Evolutionary conservation across 2,888 invertebrate species (phyloP).

Genomic region (Adelphocoris suturalis): DNA sequence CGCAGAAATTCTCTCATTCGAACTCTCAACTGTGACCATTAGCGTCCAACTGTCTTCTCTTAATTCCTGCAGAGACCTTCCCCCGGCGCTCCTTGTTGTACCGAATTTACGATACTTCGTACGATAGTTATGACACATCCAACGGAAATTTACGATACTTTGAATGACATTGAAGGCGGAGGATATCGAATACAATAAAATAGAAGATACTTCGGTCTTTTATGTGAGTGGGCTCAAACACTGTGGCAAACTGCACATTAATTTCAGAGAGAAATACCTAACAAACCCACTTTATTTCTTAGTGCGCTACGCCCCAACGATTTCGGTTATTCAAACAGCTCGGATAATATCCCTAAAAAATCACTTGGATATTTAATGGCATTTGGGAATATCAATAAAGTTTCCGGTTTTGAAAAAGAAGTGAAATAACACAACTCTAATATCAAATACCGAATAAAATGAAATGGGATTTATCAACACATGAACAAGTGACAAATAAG

Average conservation of each 20-base stretch:
- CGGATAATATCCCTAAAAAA: neutral
- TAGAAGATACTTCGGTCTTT: neutral
- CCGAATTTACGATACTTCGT: neutral
- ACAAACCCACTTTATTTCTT: neutral
- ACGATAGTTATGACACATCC: neutral
- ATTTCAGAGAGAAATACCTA: neutral
- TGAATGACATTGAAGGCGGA: neutral
- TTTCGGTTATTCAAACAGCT: neutral
- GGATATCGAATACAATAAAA: neutral
- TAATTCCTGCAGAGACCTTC: neutral
- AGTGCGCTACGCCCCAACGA: neutral
- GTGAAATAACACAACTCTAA: too few species aligned
- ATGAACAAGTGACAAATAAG: too few species aligned
- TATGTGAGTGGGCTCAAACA: neutral
- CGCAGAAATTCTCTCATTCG: neutral
- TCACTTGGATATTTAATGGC: neutral
- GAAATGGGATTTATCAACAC: too few species aligned
- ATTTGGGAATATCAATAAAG: too few species aligned
- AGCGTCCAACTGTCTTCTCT: neutral
- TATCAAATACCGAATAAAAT: too few species aligned
- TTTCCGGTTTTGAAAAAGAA: too few species aligned
- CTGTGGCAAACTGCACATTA: neutral
- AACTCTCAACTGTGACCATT: neutral
- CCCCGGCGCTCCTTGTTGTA: neutral
- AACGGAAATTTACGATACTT: slow-evolving; percentile 1